Evolutionary conservation across 2,888 invertebrate species (phyloP), one percentile per base, ranked within the genome.

Genomic region (Cephus pygmeus): DNA sequence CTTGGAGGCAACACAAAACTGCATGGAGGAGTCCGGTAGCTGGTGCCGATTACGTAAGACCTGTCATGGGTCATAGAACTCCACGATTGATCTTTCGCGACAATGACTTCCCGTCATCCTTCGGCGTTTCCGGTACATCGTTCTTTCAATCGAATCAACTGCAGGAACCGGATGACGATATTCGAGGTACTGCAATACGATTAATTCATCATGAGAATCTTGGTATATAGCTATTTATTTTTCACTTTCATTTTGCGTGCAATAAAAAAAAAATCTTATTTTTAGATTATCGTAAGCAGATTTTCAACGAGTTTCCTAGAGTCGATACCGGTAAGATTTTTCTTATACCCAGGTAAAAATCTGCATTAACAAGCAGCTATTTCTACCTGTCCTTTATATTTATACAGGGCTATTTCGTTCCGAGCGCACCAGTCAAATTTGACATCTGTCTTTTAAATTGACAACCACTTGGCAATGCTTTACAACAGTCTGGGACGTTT

Each of bases 241-340:
- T 33, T 74, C 23, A 23, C 0, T 23, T 56, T 56, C 23, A 56
- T 9, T 23, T 56, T 56, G 3, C 12, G 36, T 40, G 34, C 71
- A 68, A 75, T 31, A 69, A 34, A 78, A n/a, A 35, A 34, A 35
- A 34, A 31, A 40, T 33, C 15, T 78, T 81, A 75, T 81, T 88
- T 88, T 80, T 89, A 91, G 91, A 91, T 87, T 90, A 90, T 79
- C 86, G 91, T 79, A 91, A 91, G 81, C 91, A 90, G 84, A 85
- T 87, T 40, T 86, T 86, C 84, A 90, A 88, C 81, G 91, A 91
- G 79, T 91, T 88, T 81, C 91, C 91, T 12, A 88, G 90, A 80
- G 79, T 91, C 77, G 91, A 91, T 83, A 88, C 90, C 86, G 91
- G 91, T 91, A 90, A 79, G 89, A 56, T 56, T 56, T 56, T 40